These are phyloP conservation scores for Drosophila merina DNA, from an alignment of 2,888 invertebrate genomes.

Conservation along the genomic window DNA sequence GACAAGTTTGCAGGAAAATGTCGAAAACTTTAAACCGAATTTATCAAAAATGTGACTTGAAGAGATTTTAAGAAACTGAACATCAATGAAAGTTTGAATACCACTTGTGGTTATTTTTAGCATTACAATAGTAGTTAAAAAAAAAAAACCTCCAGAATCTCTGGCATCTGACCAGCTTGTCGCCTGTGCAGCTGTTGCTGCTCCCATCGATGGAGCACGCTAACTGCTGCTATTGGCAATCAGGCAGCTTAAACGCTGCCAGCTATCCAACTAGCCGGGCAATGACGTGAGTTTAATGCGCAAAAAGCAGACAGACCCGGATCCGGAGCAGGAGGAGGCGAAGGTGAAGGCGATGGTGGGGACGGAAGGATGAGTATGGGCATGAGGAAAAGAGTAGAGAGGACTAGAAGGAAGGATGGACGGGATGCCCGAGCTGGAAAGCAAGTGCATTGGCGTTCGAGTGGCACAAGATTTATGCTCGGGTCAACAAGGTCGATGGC, in stretches of 20 bases:
- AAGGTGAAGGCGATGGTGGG: neutral
- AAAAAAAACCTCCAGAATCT: neutral
- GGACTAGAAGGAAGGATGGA: neutral
- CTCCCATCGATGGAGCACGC: constrained; percentile 48
- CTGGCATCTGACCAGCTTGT: constrained; percentile 54
- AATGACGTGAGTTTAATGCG: constrained; percentile 73
- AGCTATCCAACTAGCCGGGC: constrained; percentile 54
- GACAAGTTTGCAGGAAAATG: constrained; percentile 39
- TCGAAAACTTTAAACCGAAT: neutral
- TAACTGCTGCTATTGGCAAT: constrained; percentile 48
- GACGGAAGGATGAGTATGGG: constrained; percentile 9
- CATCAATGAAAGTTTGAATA: neutral
- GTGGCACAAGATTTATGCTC: constrained; percentile 54
- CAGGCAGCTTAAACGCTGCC: constrained; percentile 70
- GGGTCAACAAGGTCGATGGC: constrained; percentile 50
- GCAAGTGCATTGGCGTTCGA: constrained; percentile 53
- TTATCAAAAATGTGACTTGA: neutral
- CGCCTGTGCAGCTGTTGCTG: constrained; percentile 59
- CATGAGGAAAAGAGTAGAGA: neutral
- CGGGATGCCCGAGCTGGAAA: neutral
- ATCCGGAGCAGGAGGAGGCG: constrained; percentile 2
- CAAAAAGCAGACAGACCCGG: constrained; percentile 47
- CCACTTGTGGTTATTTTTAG: neutral
- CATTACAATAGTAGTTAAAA: neutral
- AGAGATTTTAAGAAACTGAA: neutral